Evolutionary conservation across 2,113 vertebrate genomes (phyloP), one percentile per base, ranked within the genome.

Genomic region (Centropus unirufus): DNA sequence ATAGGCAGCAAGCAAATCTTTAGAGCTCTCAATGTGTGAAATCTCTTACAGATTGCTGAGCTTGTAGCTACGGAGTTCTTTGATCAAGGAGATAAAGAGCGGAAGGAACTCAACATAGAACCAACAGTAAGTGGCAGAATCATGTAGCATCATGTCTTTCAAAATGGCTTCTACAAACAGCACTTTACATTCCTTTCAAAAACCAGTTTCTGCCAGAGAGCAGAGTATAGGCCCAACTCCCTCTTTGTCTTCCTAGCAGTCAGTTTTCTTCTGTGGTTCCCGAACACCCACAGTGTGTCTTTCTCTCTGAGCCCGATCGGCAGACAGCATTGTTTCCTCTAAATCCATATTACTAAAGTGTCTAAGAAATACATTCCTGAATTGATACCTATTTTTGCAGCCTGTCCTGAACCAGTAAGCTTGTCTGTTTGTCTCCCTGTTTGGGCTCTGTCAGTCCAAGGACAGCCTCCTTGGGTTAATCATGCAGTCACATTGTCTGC

Each of bases 11-110:
- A 68, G 26, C 13, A 63, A 36, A 42, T n/a, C 86, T 83, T 21
- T 6, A 67, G 40, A 77, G 69, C 8, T 78, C 30, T 72, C 54
- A 87, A 2, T 34, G 17, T 77, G n/a, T 83, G 63, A 62, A 58
- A 49, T 94, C 27, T 97, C 34, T 95, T 98, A 46, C 98, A 99
- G 99, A 99, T 99, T 92, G 99, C 99, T 21, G 99, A 99, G 96
- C 98, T 99, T 66, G 99, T 99, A 39, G 99, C 99, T 78, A 97
- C 99, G 1, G 99, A 99, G 96, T 99, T 99, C 97, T 99, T 99
- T 66, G 99, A 99, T 83, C 99, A 99, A 97, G 99, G 99, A 55
- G 99, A 99, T 96, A 99, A 99, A 93, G 99, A 99, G 95, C 98
- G 99, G 78, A 97, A 91, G 76, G 99, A 99, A 92, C 98, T 99